Conservation (phyloP, 2,888 invertebrate species). For the Eupithecia tripunctaria region DNA sequence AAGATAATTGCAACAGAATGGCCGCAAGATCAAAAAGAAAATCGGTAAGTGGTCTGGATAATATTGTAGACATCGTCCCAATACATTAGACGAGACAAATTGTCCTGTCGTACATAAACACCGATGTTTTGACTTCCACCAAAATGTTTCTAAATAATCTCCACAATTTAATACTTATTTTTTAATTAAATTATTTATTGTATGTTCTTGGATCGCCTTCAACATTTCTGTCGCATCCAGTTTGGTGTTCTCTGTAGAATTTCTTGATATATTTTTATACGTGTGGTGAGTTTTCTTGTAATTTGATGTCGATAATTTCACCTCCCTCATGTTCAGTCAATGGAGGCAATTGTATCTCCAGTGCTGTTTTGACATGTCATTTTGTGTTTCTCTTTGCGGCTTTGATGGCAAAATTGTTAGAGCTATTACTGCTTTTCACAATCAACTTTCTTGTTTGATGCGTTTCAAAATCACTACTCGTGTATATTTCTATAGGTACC, state of each 20-base stretch:
- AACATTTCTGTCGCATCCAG: conserved; percentile 52
- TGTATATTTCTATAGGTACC: not conserved
- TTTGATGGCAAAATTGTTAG: conserved; percentile 36
- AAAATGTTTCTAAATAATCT: conserved; percentile 55
- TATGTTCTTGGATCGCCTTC: conserved; percentile 48
- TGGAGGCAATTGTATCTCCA: conserved; percentile 71
- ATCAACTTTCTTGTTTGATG: conserved; percentile 39
- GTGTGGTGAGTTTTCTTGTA: conserved; percentile 63
- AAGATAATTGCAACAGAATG: conserved; percentile 44
- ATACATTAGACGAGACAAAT: conserved; percentile 58
- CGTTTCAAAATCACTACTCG: not conserved
- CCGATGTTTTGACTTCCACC: conserved; percentile 58
- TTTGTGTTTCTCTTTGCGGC: conserved; percentile 56
- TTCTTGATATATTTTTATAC: conserved; percentile 60
- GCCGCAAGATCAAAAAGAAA: conserved; percentile 51
- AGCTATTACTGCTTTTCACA: conserved; percentile 44
- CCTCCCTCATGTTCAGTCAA: conserved; percentile 60
- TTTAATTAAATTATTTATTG: conserved; percentile 54
- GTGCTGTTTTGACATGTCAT: conserved; percentile 67
- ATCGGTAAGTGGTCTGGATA: conserved; percentile 46
- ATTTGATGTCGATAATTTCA: conserved; percentile 68
- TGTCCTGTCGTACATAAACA: conserved; percentile 50
- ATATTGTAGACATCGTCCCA: conserved; percentile 47
- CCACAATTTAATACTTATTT: conserved; percentile 46
- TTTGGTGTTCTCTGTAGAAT: conserved; percentile 38